A percentile compares a stretch with the other conserved stretches of the same genome.
Conservation (phyloP, 2,113 vertebrate species). For the Campylorhamphus procurvoides region DNA sequence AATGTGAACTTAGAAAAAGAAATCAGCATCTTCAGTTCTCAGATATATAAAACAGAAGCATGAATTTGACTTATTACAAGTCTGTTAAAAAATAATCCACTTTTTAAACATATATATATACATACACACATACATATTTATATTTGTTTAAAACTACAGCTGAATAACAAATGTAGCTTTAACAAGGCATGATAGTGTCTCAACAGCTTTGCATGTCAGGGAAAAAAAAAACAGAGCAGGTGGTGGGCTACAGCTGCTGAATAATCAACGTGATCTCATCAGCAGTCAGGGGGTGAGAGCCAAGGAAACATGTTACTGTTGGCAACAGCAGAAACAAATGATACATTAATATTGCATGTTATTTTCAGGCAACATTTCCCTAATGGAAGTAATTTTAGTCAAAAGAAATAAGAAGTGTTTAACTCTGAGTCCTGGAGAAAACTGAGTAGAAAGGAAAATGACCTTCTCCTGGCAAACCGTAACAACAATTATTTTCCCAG, state of each 20-base stretch:
- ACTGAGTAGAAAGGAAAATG: not conserved
- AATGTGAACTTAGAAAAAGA: not conserved
- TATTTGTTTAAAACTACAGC: not conserved
- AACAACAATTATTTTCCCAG: not conserved
- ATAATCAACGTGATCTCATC: constrained; percentile 49
- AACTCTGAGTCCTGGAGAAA: not conserved
- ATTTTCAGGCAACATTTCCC: not conserved
- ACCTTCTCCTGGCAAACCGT: not conserved
- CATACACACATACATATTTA: not conserved
- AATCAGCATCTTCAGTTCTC: not conserved
- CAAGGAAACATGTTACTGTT: constrained; percentile 36
- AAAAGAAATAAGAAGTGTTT: not conserved
- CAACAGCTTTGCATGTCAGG: not conserved
- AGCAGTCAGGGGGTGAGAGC: not conserved
- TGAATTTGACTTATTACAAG: not conserved
- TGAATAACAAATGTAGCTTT: not conserved
- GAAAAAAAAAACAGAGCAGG: constrained; percentile 2
- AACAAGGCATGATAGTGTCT: not conserved
- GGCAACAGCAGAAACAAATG: constrained; percentile 50
- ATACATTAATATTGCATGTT: not conserved
- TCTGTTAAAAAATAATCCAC: not conserved
- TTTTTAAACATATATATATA: not conserved
- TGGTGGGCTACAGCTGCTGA: constrained; percentile 41
- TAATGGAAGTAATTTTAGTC: not conserved
- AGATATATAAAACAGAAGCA: not conserved